Evolutionary conservation across 2,888 invertebrate species (phyloP).

Genomic region (Eilema sororculum): DNA sequence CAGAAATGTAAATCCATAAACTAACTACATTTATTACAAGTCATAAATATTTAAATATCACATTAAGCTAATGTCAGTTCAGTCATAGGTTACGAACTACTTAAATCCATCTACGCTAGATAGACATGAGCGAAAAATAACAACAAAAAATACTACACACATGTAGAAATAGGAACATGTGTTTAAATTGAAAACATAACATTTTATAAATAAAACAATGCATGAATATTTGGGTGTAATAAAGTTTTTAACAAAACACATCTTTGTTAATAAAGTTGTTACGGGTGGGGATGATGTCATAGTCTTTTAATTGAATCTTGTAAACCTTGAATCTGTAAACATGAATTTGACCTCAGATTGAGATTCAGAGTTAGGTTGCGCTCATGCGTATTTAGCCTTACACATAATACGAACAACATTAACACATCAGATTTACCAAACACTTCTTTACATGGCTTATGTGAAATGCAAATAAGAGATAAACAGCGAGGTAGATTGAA

Average conservation of each 20-base stretch:
- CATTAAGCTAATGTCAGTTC: conserved; percentile 85
- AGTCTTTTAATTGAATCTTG: conserved; percentile 23
- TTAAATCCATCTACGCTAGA: conserved; percentile 61
- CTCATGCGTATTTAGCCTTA: conserved; percentile 60
- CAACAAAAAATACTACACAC: conserved; percentile 39
- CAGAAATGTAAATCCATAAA: conserved; percentile 68
- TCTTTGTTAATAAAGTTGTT: conserved; percentile 27
- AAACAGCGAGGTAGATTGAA: conserved; percentile 76
- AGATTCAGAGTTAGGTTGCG: conserved; percentile 35
- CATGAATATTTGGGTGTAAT: conserved; percentile 24
- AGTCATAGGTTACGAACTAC: conserved; percentile 79
- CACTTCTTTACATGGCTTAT: conserved; percentile 48
- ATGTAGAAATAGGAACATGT: conserved; percentile 34
- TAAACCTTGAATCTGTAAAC: neutral
- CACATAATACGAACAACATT: conserved; percentile 48
- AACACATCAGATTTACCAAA: conserved; percentile 48
- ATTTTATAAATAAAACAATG: conserved; percentile 39
- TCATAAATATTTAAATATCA: conserved; percentile 86
- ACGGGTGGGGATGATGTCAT: conserved; percentile 29
- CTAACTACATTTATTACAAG: conserved; percentile 77
- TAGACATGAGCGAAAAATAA: conserved; percentile 63
- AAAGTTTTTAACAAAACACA: conserved; percentile 24
- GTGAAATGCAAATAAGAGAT: conserved; percentile 65
- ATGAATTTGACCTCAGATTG: conserved; percentile 9
- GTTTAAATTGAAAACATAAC: conserved; percentile 33